phyloP scores from a whole-genome alignment of 2,888 invertebrate genomes.

The Gastrophysa polygoni region DNA sequence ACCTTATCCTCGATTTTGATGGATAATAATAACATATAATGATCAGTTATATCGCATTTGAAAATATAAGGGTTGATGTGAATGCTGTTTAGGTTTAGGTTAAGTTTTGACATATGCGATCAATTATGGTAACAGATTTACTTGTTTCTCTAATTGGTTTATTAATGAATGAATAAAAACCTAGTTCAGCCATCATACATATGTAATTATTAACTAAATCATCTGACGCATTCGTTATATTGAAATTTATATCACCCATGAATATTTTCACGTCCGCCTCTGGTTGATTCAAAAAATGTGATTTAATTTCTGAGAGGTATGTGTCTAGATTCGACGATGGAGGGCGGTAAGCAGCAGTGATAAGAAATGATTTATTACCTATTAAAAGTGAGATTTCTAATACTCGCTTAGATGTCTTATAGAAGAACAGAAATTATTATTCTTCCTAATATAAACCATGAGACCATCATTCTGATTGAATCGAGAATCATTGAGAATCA shows the following conservation, averaged over 20 bases:
- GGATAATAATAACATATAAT: constrained; percentile 4
- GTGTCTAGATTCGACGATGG: constrained; percentile 2
- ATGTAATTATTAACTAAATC: neutral
- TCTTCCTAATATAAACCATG: neutral
- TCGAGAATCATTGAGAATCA: neutral
- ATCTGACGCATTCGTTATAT: too few species aligned
- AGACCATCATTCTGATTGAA: neutral
- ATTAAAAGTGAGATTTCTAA: too few species aligned
- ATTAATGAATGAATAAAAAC: constrained; percentile 9
- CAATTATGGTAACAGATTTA: too few species aligned
- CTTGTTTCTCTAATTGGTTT: constrained; percentile 9
- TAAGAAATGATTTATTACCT: constrained; percentile 1
- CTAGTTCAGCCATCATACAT: neutral
- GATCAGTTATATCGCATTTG: constrained; percentile 7
- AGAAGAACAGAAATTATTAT: neutral
- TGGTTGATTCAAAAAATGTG: neutral
- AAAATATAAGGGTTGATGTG: constrained; percentile 3
- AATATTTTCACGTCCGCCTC: constrained; percentile 8
- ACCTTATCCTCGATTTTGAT: neutral
- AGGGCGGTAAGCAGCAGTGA: constrained; percentile 10
- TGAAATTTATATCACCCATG: too few species aligned
- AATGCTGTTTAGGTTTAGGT: neutral
- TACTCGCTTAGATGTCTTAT: neutral
- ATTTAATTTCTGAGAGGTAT: neutral
- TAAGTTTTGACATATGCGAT: neutral